Base-by-base conservation (phyloP, 2,888 invertebrate genomes). In the Cyclophora punctaria region DNA sequence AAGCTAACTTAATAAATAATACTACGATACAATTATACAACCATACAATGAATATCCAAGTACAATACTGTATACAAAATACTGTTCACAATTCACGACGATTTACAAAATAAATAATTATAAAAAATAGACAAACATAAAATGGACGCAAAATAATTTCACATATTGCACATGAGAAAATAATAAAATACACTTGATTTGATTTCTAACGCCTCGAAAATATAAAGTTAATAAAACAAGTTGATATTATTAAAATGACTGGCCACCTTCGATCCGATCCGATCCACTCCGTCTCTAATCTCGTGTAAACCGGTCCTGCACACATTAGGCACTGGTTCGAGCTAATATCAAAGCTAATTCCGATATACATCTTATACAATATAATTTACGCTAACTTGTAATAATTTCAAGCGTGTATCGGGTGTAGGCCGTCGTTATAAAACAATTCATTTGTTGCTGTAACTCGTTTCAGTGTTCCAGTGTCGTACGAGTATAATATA, bases 91-190 rank as follows among this genome's bases (percentile, higher is more conserved):
- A 80, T 79, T 78, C 78, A 78, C 74, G 75, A 80, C 75, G 74
- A 67, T 70, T 60, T 60, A 55, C 67, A 71, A 71, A 70, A 71
- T 69, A 71, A 67, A 37, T 37, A 37, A 37, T 37, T 54, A 60
- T 56, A 58, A 60, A 59, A 55, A 56, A 61, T 53, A 53, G 70
- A 68, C 73, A 68, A 72, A 67, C 65, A 67, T 37, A 77, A 74
- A 74, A 81, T 85, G 87, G 87, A 87, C 87, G 87, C 83, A 87
- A 87, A 83, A 75, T 69, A 79, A 81, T 86, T 86, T 76, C 78
- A 75, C 65, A 73, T 88, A 87, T 87, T 87, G 87, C 87, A 88
- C 87, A 76, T 72, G 62, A 68, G 66, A 69, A 71, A 69, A 67
- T 62, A 64, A 69, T 65, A 62, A 62, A 60, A 63, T 7, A 41